Evolutionary conservation across 92 coral and sea anemone genomes (phyloP), one percentile per base, ranked within the genome.

Genomic region (Chrysogorgia sp.): DNA sequence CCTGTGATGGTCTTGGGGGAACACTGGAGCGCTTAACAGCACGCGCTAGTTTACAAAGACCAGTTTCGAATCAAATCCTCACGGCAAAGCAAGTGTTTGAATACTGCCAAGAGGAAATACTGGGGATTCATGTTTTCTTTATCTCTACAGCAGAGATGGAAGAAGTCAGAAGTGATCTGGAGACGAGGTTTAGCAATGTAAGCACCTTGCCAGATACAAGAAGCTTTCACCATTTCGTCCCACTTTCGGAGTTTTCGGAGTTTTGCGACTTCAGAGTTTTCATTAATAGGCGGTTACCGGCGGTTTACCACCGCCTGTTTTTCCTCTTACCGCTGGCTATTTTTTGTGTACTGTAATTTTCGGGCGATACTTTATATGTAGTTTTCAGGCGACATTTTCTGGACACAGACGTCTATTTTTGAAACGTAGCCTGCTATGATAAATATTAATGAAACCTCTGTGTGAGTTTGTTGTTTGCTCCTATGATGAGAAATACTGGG

Each of bases 1-100:
- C 77, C 24, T 80, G 84, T 80, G 77, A 80, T 37, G 77, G 77
- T 0, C 22, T 80, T 35, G 77, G 84, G 0, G 76, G 84, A 20
- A 67, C 69, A 0, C 58, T 80, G 14, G 67, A 80, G 19, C 30
- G 84, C 25, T 34, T 80, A 32, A 78, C 63, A 1, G 75, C 30
- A 0, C 47, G 62, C 20, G 75, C 83, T 22, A 78, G 82, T 15
- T 15, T 77, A 1, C 82, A 77, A 13, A 79, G 76, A 22, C 45
- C 64, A 32, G 12, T 79, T 2, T 22, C 24, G 32, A 0, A 79
- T 20, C 69, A 79, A 66, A 79, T 79, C 26, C 66, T 79, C 28
- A 79, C 76, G 53, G 22, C 83, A 1, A 52, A 7, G 8, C 20
- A 53, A 29, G 75, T 79, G 17, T 65, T 45, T 12, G 34, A 79